These are phyloP conservation scores for Oreochromis tanganicae DNA, from an alignment of 2,113 vertebrate species.

Conservation along the genomic window DNA sequence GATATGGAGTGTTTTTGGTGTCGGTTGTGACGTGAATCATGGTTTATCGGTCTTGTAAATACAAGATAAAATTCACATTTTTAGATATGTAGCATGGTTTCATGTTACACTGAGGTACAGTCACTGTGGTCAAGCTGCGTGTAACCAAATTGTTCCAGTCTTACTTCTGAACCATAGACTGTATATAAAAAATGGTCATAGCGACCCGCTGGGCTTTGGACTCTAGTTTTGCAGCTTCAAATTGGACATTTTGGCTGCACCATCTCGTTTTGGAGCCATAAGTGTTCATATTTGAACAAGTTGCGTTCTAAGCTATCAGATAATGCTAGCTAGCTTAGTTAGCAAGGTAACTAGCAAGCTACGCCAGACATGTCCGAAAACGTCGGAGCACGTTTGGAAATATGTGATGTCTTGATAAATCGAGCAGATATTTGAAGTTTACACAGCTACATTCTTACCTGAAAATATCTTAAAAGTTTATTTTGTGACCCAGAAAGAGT, in stretches of 20 bases:
- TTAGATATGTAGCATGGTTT: background rate
- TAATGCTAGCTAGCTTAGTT: background rate
- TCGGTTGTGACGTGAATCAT: background rate
- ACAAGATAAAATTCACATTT: background rate
- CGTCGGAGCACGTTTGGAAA: background rate
- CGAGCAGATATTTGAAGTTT: background rate
- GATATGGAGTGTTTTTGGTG: background rate
- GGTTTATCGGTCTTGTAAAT: background rate
- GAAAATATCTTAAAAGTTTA: background rate
- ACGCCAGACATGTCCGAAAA: accelerated
- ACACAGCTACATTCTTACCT: background rate
- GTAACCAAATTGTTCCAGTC: background rate
- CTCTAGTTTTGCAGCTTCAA: background rate
- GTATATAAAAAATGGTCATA: background rate
- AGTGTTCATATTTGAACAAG: background rate
- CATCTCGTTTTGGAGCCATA: background rate
- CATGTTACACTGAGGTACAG: background rate
- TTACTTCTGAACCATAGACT: background rate
- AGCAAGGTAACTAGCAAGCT: background rate
- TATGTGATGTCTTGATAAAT: background rate
- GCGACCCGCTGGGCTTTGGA: background rate
- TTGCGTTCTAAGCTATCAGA: background rate
- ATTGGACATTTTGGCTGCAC: background rate
- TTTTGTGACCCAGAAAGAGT: background rate
- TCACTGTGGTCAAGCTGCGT: background rate